Evolutionary conservation across 2,797 vertebrate species (phyloP).

Genomic region (Cossypha dichroa): DNA sequence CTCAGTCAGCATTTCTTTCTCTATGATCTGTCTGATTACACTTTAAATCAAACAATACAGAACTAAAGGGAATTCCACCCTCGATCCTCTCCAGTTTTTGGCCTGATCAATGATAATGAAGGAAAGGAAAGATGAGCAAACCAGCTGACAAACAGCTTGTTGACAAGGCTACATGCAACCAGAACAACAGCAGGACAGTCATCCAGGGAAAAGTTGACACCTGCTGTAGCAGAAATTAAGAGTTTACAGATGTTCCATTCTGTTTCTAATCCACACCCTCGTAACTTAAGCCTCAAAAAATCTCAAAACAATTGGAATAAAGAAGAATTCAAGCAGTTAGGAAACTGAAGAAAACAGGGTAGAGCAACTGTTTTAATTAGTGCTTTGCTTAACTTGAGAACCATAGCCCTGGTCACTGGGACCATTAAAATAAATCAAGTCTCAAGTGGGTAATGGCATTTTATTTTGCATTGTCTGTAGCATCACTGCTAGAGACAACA

Average conservation of each 20-base stretch:
- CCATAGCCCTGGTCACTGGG: neutral
- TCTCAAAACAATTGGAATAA: slow-evolving; percentile 15
- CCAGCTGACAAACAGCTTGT: slow-evolving; percentile 29
- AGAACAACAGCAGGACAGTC: slow-evolving; percentile 19
- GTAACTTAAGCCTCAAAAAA: slow-evolving; percentile 27
- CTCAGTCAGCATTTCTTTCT: neutral
- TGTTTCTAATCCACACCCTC: neutral
- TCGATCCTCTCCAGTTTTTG: neutral
- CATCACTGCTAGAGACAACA: neutral
- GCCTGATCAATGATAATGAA: neutral
- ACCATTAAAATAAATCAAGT: neutral
- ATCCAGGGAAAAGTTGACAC: slow-evolving; percentile 58
- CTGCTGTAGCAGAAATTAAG: slow-evolving; percentile 45
- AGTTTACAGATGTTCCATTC: slow-evolving; percentile 50
- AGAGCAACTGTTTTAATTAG: slow-evolving; percentile 44
- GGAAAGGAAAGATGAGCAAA: neutral
- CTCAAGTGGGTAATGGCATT: neutral
- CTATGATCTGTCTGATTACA: neutral
- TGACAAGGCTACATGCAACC: slow-evolving; percentile 27
- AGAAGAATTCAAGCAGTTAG: neutral
- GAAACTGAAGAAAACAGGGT: neutral
- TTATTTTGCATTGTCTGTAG: neutral
- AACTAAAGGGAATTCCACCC: slow-evolving; percentile 12
- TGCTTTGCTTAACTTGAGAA: slow-evolving; percentile 11
- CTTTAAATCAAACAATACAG: neutral